Evolutionary conservation across 2,113 vertebrate species (phyloP).

Genomic region (Gadus macrocephalus): DNA sequence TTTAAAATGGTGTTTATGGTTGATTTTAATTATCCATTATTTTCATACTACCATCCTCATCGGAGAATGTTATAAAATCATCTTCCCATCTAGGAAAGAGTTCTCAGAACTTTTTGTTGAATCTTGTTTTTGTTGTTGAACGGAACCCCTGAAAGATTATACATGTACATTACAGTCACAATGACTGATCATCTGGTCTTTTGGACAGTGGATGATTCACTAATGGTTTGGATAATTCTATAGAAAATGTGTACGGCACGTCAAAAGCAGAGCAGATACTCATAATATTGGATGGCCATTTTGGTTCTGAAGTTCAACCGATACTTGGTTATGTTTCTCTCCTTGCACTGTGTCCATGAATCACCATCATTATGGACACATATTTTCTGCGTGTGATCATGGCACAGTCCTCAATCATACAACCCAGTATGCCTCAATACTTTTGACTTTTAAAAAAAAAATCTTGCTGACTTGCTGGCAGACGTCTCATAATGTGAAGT

Average conservation of each 20-base stretch:
- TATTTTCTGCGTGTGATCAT: background rate
- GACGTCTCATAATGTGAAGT: conserved; percentile 58
- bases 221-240: no score
- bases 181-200: no score
- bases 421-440: background rate
- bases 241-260: no score
- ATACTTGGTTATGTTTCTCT: no score
- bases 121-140: no score
- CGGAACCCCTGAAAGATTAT: conserved; percentile 27
- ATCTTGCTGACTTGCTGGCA: conserved; percentile 33
- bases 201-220: no score
- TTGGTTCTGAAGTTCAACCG: no score
- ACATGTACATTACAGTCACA: conserved; percentile 17
- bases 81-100: conserved; percentile 7
- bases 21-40: background rate
- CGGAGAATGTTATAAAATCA: conserved; percentile 16
- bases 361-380: background rate
- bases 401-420: background rate
- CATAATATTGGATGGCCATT: no score
- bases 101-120: no score
- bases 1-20: background rate
- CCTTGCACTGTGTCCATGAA: background rate
- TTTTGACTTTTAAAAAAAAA: conserved; percentile 27
- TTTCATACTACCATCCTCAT: background rate
- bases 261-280: no score